These are phyloP conservation scores for Myotis lucifugus DNA, from an alignment of 2,113 vertebrate species.

Conservation along the genomic window DNA sequence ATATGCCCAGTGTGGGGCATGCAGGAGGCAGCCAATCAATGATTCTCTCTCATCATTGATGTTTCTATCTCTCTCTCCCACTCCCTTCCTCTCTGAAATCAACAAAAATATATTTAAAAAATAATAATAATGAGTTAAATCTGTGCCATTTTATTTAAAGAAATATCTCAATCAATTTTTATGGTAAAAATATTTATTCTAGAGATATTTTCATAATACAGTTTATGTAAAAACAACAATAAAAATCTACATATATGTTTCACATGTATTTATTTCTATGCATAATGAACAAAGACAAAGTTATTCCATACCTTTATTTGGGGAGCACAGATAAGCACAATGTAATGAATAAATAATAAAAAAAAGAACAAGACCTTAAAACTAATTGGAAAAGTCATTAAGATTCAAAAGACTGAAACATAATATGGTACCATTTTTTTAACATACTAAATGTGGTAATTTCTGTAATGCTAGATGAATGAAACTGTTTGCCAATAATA, in stretches of 20 bases:
- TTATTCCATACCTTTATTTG: not conserved
- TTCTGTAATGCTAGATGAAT: not conserved
- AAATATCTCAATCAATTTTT: not conserved
- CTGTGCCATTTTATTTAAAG: not conserved
- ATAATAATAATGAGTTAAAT: not conserved
- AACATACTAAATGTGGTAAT: not conserved
- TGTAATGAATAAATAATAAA: not conserved
- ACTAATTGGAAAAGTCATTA: not conserved
- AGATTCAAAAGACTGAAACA: not conserved
- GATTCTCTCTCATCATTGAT: too few relatives aligned
- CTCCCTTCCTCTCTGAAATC: too few relatives aligned
- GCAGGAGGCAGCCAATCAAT: too few relatives aligned
- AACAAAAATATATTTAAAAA: too few relatives aligned
- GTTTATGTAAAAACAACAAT: not conserved
- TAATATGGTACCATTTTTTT: not conserved
- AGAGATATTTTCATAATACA: not conserved
- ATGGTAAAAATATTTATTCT: not conserved
- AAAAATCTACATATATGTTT: not conserved
- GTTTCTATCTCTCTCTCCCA: too few relatives aligned
- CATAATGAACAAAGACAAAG: not conserved
- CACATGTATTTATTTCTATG: not conserved
- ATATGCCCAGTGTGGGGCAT: too few relatives aligned
- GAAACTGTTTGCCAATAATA: not conserved
- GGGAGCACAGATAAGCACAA: not conserved
- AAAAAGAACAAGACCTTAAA: not conserved